phyloP scores from a whole-genome alignment of 2,113 vertebrate species.

The Oreocharis arfaki region DNA sequence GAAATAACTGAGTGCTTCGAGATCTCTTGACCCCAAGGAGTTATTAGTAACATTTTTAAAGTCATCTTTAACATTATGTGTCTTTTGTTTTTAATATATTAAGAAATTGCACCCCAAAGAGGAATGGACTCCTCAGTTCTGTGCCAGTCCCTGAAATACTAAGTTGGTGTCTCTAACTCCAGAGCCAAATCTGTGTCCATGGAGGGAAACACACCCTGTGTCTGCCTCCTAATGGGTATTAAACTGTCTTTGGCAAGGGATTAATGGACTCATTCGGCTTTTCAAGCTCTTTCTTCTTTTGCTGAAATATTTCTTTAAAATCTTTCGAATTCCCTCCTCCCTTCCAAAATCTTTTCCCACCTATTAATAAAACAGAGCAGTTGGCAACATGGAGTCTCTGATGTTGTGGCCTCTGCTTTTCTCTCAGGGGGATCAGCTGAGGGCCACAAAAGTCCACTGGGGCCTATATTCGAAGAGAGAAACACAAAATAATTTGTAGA shows the following conservation, averaged over 20 bases:
- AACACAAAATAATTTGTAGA: background rate
- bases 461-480: background rate
- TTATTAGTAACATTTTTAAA: slow-evolving; percentile 21
- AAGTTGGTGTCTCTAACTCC: background rate
- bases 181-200: background rate
- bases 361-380: background rate
- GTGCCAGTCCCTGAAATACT: background rate
- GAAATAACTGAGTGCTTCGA: background rate
- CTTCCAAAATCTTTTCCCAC: background rate
- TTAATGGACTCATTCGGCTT: background rate
- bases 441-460: background rate
- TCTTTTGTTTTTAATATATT: slow-evolving; percentile 20
- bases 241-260: background rate
- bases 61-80: slow-evolving; percentile 1
- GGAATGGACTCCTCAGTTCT: background rate
- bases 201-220: background rate
- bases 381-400: background rate
- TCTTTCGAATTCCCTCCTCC: fast-evolving
- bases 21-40: background rate
- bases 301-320: background rate
- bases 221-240: background rate
- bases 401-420: background rate
- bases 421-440: background rate
- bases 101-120: slow-evolving; percentile 6
- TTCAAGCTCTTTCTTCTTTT: background rate